phyloP scores from a whole-genome alignment of 2,888 invertebrate genomes.

The Andrena trimmerana region DNA sequence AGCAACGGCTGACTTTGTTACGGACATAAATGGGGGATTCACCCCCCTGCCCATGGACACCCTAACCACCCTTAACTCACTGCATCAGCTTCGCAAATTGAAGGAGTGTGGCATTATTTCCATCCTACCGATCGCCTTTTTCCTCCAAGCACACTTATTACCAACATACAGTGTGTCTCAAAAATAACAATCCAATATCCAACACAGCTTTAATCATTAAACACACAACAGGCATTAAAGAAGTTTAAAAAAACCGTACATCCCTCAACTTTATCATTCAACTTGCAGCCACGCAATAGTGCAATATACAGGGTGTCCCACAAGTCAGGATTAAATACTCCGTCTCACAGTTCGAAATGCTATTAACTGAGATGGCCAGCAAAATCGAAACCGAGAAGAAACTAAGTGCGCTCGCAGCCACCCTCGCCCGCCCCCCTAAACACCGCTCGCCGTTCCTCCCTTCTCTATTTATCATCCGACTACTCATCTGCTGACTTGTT shows the following conservation, averaged over 20 bases:
- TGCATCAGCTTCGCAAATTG: conserved; percentile 56
- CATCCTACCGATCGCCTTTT: conserved; percentile 11
- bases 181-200: conserved; percentile 6
- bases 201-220: neutral
- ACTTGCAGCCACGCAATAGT: neutral
- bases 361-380: neutral
- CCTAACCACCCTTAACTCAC: conserved; percentile 52
- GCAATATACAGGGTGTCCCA: neutral
- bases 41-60: conserved; percentile 52
- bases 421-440: neutral
- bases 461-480: conserved; percentile 80
- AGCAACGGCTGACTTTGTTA: conserved; percentile 56
- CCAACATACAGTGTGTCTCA: conserved; percentile 1
- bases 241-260: neutral
- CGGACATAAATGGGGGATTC: conserved; percentile 55
- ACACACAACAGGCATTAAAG: too few species aligned
- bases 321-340: neutral
- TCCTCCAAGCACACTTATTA: neutral
- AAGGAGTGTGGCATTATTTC: conserved; percentile 46
- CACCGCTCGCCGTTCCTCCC: conserved; percentile 74
- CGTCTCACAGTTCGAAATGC: neutral
- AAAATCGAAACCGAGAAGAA: conserved; percentile 16
- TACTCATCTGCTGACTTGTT: conserved; percentile 83
- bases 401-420: conserved; percentile 8
- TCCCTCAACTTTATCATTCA: neutral